A percentile compares a stretch with the other conserved stretches of the same genome.
phyloP scores from a whole-genome alignment of 2,113 vertebrate species.

The Amblyornis subalaris region DNA sequence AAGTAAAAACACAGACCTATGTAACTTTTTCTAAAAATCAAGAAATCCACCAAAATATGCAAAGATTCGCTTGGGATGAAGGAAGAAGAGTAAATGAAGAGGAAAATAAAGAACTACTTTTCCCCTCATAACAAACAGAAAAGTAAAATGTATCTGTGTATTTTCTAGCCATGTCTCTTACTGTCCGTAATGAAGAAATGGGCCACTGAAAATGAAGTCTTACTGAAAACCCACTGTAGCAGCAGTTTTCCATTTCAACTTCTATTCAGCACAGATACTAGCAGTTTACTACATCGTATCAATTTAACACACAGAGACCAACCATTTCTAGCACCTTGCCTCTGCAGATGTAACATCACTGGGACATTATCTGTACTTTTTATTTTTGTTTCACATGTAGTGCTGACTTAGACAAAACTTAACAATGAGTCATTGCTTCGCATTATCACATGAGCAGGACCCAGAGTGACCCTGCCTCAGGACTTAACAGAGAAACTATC shows the following conservation, averaged over 20 bases:
- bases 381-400: not conserved
- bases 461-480: not conserved
- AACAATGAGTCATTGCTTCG: not conserved
- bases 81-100: fast-evolving
- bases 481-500: not conserved
- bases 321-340: not conserved
- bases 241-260: not conserved
- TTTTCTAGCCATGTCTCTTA: not conserved
- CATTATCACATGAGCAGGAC: not conserved
- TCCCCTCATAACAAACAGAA: not conserved
- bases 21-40: not conserved
- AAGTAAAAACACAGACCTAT: not conserved
- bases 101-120: not conserved
- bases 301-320: not conserved
- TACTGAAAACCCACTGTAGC: not conserved
- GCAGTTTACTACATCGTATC: not conserved
- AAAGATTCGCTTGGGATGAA: not conserved
- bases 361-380: not conserved
- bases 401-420: not conserved
- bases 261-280: not conserved
- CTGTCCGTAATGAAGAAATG: not conserved
- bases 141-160: not conserved
- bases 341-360: not conserved
- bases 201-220: not conserved
- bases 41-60: not conserved